Evolutionary conservation across 2,797 vertebrate species (phyloP), one percentile per base, ranked within the genome.

Genomic region (Delichon dasypus): DNA sequence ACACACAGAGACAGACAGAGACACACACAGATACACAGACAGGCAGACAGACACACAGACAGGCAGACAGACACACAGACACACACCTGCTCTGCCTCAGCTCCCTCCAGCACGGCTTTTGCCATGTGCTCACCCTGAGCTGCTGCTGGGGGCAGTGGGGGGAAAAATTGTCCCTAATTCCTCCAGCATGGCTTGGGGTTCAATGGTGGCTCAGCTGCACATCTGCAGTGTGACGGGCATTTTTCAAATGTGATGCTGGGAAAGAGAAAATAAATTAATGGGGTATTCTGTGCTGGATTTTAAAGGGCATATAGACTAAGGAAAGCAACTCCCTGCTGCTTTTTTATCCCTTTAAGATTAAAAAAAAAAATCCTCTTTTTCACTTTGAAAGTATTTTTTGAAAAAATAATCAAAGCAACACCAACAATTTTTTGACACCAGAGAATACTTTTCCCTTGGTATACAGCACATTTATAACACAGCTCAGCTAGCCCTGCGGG

Each of bases 381-480:
- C 91, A 92, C 97, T 98, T 97, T 97, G 96, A 97, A 97, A 97
- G 90, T 95, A 65, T 95, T 96, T 97, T 94, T 94, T 70, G 3
- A 53, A 74, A 86, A 94, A 91, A 94, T 90, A 96, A 97, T 94
- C 94, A 98, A 97, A 98, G 96, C 79, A 89, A 85, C 64, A 87
- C 89, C 93, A 94, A 94, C 93, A 91, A 71, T 93, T 89, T 94
- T 95, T 78, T 94, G 88, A 97, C 96, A 95, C 90, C 75, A 93
- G 91, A 88, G 94, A 95, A 88, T 66, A 70, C 53, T 67, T 93
- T 93, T 66, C 94, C 96, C 95, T 89, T 74, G 96, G 87, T 74
- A n/a, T 89, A 64, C 68, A 67, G 36, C 94, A 88, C 94, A 45
- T 94, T 93, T 86, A 34, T 93, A 95, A 85, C 64, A 92, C 61